Evolutionary conservation across 2,113 vertebrate genomes (phyloP), one percentile per base, ranked within the genome.

Genomic region (Phaethon lepturus): DNA sequence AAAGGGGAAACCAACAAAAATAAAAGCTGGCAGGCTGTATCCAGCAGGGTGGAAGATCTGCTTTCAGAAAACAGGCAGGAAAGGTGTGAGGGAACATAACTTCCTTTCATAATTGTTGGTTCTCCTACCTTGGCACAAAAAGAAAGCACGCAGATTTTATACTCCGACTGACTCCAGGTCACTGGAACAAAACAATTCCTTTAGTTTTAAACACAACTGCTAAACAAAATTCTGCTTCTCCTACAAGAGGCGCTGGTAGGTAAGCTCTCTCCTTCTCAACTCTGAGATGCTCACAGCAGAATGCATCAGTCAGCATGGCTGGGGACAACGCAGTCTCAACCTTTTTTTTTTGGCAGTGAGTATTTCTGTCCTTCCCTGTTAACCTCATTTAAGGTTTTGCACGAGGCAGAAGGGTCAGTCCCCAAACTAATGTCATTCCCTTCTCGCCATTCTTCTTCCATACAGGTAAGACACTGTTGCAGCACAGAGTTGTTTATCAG

Each of bases 61-160:
- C 83, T 82, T 96, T 84, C 95, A 97, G 83, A 94, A 95, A 95
- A 75, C 22, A 95, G 77, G 66, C 96, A 95, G 93, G 97, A 96
- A 97, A 97, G 86, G 94, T 92, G 88, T 93, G 92, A 96, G 86
- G 76, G 89, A 95, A 79, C 86, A 78, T n/a, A 92, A 45, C 86
- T 97, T 97, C 95, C 95, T 90, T 87, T 87, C 19, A 9, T 62
- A 88, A 77, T 91, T 95, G 95, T 95, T 84, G 47, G 83, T 89
- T 95, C 73, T 84, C 64, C 76, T 60, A 95, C 88, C 80, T 96
- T 96, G 93, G 91, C 92, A 95, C 66, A 42, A 64, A 97, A 93
- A 94, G 73, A 91, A 96, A 96, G 76, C 55, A 56, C 1, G 1
- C 3, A 60, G 89, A 92, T 82, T 89, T 95, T 93, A 55, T 89